Evolutionary conservation across 2,888 invertebrate species (phyloP), one percentile per base, ranked within the genome.

Genomic region (Metalampra italica): DNA sequence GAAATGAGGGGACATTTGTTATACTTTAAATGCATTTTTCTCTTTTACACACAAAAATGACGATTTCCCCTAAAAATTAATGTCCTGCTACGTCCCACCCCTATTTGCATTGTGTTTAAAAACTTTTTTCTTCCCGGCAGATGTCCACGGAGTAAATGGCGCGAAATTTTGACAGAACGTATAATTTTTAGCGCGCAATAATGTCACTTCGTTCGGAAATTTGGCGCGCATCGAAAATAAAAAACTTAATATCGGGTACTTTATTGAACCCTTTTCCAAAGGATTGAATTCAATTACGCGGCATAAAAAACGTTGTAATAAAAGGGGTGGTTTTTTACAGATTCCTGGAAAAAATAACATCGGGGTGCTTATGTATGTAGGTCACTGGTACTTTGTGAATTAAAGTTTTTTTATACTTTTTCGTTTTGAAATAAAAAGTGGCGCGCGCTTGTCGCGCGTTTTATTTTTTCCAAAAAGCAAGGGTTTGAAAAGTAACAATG

Each of bases 91-190:
- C 11, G 67, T 63, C 50, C 74, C 71, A 70, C 84, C 86, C 86
- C 83, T 85, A 88, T 88, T 88, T 88, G 85, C 85, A 87, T 88
- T 89, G 88, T 85, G 72, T 71, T 78, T 75, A 78, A 82, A 63
- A 56, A 60, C 65, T 75, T 84, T 86, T 75, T 72, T 68, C 58
- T 54, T 59, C 51, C 59, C 74, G 74, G 81, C 89, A 89, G 87
- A 87, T 89, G 89, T 75, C 78, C 78, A 62, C 51, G 68, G 66
- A 64, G 71, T 83, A 85, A 88, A 89, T 88, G 87, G 87, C 84
- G 87, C 88, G 87, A 85, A 82, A 83, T 88, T 88, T 88, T 88
- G 85, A 85, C 82, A 86, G 81, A 70, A 79, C 80, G 78, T 78
- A 72, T 80, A 84, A 86, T 86, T 85, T 78, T 82, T 77, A 73